Conservation (phyloP, 2,113 vertebrate genomes). For the Morphnarchus princeps region DNA sequence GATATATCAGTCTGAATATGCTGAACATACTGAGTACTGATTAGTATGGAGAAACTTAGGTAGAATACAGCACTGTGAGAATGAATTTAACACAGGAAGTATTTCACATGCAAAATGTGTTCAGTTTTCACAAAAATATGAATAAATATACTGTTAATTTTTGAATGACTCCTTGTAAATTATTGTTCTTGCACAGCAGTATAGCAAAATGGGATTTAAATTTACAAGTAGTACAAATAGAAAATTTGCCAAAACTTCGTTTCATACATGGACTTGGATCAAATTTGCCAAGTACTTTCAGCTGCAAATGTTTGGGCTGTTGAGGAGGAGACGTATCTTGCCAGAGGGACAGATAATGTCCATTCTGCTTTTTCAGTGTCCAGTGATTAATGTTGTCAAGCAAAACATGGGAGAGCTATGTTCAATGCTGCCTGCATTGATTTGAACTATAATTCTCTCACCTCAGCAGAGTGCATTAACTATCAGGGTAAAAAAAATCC, state of each 20-base stretch:
- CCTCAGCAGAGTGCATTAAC: not conserved
- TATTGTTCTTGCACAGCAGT: not conserved
- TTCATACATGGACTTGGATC: not conserved
- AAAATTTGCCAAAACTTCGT: not conserved
- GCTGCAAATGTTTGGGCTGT: not conserved
- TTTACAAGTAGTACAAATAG: not conserved
- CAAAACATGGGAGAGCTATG: not conserved
- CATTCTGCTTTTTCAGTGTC: not conserved
- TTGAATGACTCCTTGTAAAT: not conserved
- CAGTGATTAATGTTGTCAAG: not conserved
- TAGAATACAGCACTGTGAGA: not conserved
- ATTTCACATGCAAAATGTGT: not conserved
- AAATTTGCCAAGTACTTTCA: not conserved
- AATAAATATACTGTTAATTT: not conserved
- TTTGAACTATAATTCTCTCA: not conserved
- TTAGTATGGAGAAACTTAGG: not conserved
- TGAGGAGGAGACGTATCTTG: not conserved
- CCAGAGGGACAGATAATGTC: not conserved
- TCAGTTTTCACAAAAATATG: slow-evolving; percentile 1
- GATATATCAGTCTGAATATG: not conserved
- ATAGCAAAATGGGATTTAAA: not conserved
- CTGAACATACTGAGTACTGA: slow-evolving; percentile 7
- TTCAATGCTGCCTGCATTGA: not conserved
- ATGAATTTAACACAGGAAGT: slow-evolving; percentile 13
- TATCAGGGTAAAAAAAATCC: not conserved